A percentile compares a stretch with the other conserved stretches of the same genome.
phyloP scores from a whole-genome alignment of 2,797 vertebrate species.

The Lepilemur septentrionalis region DNA sequence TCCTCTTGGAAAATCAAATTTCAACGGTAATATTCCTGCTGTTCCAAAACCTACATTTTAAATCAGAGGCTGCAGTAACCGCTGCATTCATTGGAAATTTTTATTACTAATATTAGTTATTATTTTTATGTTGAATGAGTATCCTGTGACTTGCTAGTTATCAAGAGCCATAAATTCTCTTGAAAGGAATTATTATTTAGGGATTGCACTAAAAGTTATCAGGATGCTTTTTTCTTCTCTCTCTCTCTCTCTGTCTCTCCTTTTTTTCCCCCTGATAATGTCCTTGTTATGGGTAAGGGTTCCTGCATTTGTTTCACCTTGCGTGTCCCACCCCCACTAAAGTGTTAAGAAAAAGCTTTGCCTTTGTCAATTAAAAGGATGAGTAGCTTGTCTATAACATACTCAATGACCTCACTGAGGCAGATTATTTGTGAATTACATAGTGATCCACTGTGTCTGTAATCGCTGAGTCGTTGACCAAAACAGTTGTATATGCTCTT shows the following conservation, averaged over 20 bases:
- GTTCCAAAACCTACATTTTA: background rate
- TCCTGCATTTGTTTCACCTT: background rate
- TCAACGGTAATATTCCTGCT: background rate
- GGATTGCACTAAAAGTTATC: background rate
- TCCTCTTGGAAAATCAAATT: conserved; percentile 23
- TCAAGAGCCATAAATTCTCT: background rate
- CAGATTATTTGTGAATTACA: background rate
- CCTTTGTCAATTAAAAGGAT: background rate
- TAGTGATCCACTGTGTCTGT: background rate
- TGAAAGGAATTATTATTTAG: background rate
- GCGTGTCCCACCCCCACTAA: background rate
- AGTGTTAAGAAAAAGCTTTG: background rate
- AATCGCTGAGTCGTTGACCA: background rate
- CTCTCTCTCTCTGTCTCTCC: too few species aligned
- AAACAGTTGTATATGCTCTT: background rate
- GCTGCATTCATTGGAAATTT: background rate
- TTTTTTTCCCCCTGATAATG: background rate
- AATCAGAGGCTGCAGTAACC: background rate
- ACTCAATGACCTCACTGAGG: background rate
- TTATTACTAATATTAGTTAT: conserved; percentile 1
- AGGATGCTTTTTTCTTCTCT: background rate
- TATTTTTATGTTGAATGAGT: background rate
- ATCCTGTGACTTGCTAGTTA: background rate
- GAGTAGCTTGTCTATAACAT: background rate
- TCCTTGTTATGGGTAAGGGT: background rate